Evolutionary conservation across 1,140 invertebrate genomes (phyloP), one percentile per base, ranked within the genome.

Genomic region (Aphelinus atriplicis): DNA sequence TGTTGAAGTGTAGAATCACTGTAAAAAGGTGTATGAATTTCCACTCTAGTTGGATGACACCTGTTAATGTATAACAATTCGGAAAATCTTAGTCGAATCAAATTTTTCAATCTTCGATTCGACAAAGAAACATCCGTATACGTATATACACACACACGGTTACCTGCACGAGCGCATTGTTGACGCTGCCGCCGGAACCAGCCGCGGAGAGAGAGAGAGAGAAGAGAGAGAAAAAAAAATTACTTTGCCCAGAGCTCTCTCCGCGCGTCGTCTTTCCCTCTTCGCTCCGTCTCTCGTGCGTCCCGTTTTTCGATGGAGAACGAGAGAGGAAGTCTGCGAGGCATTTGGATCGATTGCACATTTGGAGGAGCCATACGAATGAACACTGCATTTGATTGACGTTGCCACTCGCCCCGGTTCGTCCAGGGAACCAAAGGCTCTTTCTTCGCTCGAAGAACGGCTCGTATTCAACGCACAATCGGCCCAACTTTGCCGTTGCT

Each of bases 161-260:
- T 78, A 73, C 78, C 64, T 73, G 64, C n/a, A n/a, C n/a, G n/a
- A n/a, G n/a, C n/a, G 68, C 55, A 73, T 78, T 76, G 75, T 71
- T 73, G 68, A 71, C 69, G 66, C 78, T 61, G 57, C 58, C 67
- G 65, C n/a, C n/a, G n/a, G n/a, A n/a, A n/a, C n/a, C n/a, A n/a
- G n/a, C n/a, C n/a, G n/a, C n/a, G n/a, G n/a, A n/a, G 53, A 55
- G 42, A 55, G 65, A 10, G 67, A 62, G n/a, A 60, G 47, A 65
- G 69, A 45, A 50, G 58, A 60, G 64, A 43, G n/a, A 58, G 26
- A 50, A 73, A 61, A 71, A 75, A 56, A 72, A 76, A 71, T 56
- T 50, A 42, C 61, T 45, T 45, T 9, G 60, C 63, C 55, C 62
- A 56, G 55, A 57, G 48, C 69, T 65, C 51, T 62, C 63, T 46